A percentile compares a stretch with the other conserved stretches of the same genome.
Evolutionary conservation across 2,797 vertebrate genomes (phyloP).

Genomic region (Enteromius fasciolatus): DNA sequence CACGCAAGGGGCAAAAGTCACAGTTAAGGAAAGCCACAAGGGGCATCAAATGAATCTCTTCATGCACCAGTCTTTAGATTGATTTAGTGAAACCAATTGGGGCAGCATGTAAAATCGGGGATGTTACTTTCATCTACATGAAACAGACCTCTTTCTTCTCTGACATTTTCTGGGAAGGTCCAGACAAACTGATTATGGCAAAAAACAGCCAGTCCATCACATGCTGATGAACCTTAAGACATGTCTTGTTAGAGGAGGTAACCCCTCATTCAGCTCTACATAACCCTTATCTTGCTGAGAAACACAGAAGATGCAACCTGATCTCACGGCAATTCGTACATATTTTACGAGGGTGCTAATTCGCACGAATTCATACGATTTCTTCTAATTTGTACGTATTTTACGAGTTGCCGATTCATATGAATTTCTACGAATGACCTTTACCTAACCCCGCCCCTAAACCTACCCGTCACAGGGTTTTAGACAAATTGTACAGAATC

Average conservation of each 20-base stretch:
- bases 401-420: too few species aligned
- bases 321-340: too few species aligned
- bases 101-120: conserved; percentile 67
- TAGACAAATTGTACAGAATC: too few species aligned
- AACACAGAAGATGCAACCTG: neutral
- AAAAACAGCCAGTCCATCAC: conserved; percentile 70
- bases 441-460: too few species aligned
- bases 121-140: conserved; percentile 72
- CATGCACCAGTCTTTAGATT: conserved; percentile 68
- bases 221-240: conserved; percentile 65
- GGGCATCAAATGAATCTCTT: conserved; percentile 63
- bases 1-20: conserved; percentile 43
- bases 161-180: conserved; percentile 68
- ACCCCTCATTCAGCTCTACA: conserved; percentile 12
- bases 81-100: conserved; percentile 79
- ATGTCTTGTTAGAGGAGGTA: conserved; percentile 59
- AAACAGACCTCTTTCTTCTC: conserved; percentile 73
- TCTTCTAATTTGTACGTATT: too few species aligned
- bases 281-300: neutral
- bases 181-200: conserved; percentile 71
- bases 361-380: too few species aligned
- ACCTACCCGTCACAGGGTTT: too few species aligned
- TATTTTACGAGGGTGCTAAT: too few species aligned
- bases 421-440: too few species aligned
- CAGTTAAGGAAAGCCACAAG: conserved; percentile 57